A percentile compares a stretch with the other conserved stretches of the same genome.
Conservation (phyloP, 2,113 vertebrate genomes). For the Neogobius melanostomus region DNA sequence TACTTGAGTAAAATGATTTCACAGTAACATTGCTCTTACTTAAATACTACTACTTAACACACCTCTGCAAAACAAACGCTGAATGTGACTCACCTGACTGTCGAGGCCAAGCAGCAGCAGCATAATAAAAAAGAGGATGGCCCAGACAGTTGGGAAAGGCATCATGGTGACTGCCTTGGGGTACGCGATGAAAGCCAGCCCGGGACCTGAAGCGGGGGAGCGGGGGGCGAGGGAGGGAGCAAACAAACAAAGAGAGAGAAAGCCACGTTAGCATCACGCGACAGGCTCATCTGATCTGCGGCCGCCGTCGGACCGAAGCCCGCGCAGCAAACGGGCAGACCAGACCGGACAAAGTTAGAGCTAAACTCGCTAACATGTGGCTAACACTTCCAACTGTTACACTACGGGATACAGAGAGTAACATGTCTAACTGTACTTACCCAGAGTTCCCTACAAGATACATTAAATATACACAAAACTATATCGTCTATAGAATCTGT, state of each 20-base stretch:
- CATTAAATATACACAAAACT: neutral
- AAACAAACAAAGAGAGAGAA: slow-evolving; percentile 39
- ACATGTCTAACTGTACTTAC: neutral
- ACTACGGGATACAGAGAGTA: neutral
- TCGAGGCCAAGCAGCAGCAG: slow-evolving; percentile 99
- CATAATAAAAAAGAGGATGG: slow-evolving; percentile 98
- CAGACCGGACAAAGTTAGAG: slow-evolving; percentile 32
- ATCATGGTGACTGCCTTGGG: slow-evolving; percentile 99
- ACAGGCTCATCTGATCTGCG: slow-evolving; percentile 59
- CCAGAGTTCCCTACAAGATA: neutral
- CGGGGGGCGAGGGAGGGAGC: slow-evolving; percentile 36
- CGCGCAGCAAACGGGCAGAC: slow-evolving; percentile 37
- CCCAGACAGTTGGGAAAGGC: slow-evolving; percentile 97
- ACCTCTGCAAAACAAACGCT: too few species aligned
- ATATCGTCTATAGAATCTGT: neutral
- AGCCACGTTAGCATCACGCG: slow-evolving; percentile 47
- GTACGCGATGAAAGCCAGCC: slow-evolving; percentile 98
- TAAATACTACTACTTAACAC: too few species aligned
- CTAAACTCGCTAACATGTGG: neutral
- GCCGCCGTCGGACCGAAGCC: slow-evolving; percentile 30
- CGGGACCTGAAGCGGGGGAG: slow-evolving; percentile 85
- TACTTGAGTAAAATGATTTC: too few species aligned
- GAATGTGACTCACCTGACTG: slow-evolving; percentile 87
- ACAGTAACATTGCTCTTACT: too few species aligned
- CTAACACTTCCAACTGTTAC: neutral